Base-by-base conservation (phyloP, 1,140 invertebrate genomes). In the Sitobion miscanthi region DNA sequence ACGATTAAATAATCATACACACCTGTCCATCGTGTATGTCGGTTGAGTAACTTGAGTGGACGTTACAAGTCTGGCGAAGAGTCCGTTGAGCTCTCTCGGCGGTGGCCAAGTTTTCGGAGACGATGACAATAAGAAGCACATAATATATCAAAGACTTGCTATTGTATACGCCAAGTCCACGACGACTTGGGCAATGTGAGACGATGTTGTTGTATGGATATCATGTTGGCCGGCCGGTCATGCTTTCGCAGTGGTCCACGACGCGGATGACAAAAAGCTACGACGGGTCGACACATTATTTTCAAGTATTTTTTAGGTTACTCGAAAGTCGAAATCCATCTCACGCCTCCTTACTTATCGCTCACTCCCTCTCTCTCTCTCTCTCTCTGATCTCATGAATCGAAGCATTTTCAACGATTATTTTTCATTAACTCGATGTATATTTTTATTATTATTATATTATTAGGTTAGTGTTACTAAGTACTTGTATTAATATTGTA, bases 341-440 rank as follows among this genome's bases (percentile, higher is more conserved):
- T 30, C 4, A 14, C 62, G 30, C 62, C 62, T 54, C 52, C 8
- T 9, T 21, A 35, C 1, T 0, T 17, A 9, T 21, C 52, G 17
- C 2, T 54, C 52, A 21, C 52, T 54, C 52, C 52, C 52, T 54
- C 20, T 23, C 62, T n/a, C 62, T 54, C 20, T 23, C 62, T n/a
- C 62, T 83, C 25, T 91, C 3, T 77, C 45, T 49, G 90, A 91
- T 91, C 90, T 91, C 90, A 82, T 83, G 17, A 82, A 91, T 35
- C 45, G 45, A 82, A 82, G 45, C 45, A 83, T 91, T 91, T 91
- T 91, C 20, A 38, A 89, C 49, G 87, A 89, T 89, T 89, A 35
- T 54, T 38, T 89, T 89, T 54, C 87, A 38, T 89, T 38, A 9
- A 47, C 30, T 45, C 45, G 11, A 45, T 47, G 25, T 86, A 86